Evolutionary conservation across 1,140 invertebrate species (phyloP).

Genomic region (Tenebrio molitor): DNA sequence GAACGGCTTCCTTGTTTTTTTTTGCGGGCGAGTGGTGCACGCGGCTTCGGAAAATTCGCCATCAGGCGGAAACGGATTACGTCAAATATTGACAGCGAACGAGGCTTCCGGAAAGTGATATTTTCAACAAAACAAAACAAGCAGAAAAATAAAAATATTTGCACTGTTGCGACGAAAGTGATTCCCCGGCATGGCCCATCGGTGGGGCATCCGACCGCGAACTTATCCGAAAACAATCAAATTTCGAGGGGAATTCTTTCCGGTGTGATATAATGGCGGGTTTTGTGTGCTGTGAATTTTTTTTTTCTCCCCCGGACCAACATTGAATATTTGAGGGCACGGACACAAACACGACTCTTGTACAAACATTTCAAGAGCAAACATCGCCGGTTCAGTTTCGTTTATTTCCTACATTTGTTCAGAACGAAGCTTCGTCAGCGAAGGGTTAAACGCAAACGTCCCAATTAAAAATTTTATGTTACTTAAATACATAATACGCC

Average conservation of each 20-base stretch:
- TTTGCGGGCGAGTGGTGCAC: background rate
- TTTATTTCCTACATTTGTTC: conserved; percentile 25
- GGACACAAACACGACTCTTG: conserved; percentile 27
- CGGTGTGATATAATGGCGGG: background rate
- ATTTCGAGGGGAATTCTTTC: background rate
- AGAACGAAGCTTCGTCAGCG: conserved; percentile 17
- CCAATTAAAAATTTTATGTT: conserved; percentile 37
- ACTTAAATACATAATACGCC: conserved; percentile 27
- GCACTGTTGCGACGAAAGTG: conserved; percentile 10
- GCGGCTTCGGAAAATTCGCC: background rate
- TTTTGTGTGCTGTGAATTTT: conserved; percentile 14
- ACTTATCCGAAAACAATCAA: conserved; percentile 34
- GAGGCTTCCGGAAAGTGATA: conserved; percentile 9
- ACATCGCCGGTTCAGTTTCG: conserved; percentile 11
- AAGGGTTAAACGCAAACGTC: conserved; percentile 27
- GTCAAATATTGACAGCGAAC: conserved; percentile 32
- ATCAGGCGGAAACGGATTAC: conserved; percentile 14
- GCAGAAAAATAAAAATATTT: conserved; percentile 38
- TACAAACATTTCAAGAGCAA: conserved; percentile 26
- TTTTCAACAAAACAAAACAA: conserved; percentile 32
- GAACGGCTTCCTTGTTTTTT: conserved; percentile 1
- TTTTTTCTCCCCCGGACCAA: background rate
- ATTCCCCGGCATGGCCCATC: conserved; percentile 7
- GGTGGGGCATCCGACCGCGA: background rate
- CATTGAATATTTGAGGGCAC: conserved; percentile 32